A percentile compares a stretch with the other conserved stretches of the same genome.
Evolutionary conservation across 2,797 vertebrate genomes (phyloP).

Genomic region (Pantherophis alleghaniensis): DNA sequence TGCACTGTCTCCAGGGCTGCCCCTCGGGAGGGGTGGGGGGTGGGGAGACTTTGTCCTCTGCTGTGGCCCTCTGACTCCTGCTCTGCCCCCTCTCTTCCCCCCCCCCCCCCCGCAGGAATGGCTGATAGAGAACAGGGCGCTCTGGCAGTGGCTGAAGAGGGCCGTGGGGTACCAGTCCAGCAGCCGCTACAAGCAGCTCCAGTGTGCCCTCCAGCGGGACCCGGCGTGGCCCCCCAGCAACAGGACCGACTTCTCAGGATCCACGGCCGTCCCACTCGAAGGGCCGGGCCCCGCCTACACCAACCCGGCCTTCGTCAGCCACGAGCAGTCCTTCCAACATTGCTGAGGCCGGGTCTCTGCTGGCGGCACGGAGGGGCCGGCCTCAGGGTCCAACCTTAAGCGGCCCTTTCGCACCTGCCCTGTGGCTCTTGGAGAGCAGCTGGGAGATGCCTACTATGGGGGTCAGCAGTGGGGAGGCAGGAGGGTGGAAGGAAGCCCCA

Average conservation of each 20-base stretch:
- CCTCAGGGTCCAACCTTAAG: neutral
- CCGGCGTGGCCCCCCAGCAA: constrained; percentile 73
- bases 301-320: constrained; percentile 74
- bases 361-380: neutral
- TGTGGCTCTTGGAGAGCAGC: no score
- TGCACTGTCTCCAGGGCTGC: neutral
- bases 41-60: neutral
- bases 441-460: rapidly evolving
- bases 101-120: constrained; percentile 67
- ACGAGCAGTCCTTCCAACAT: constrained; percentile 53
- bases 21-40: neutral
- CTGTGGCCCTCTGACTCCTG: neutral
- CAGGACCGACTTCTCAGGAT: constrained; percentile 56
- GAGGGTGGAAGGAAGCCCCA: neutral
- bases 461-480: neutral
- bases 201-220: constrained; percentile 60
- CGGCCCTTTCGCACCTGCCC: no score
- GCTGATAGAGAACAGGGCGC: constrained; percentile 71
- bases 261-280: constrained; percentile 22
- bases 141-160: constrained; percentile 71
- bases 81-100: neutral
- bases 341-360: neutral
- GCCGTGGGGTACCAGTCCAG: constrained; percentile 64
- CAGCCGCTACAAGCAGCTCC: constrained; percentile 72
- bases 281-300: constrained; percentile 59